A percentile compares a stretch with the other conserved stretches of the same genome.
phyloP scores from a whole-genome alignment of 53 echinoderm and acorn worm genomes.

The Actinopyga echinites region DNA sequence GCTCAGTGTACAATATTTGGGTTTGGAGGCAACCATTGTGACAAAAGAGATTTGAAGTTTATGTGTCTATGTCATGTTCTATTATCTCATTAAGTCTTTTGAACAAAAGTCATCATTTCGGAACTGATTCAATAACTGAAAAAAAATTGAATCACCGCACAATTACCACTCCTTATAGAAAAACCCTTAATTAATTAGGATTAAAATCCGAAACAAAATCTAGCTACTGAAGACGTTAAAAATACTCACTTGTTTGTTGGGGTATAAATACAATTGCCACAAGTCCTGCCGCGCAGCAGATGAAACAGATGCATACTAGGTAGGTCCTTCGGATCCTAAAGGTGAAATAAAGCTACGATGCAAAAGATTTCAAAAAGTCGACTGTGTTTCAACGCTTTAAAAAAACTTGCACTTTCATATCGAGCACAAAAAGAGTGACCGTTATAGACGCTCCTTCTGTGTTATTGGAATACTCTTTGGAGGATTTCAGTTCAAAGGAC shows the following conservation, averaged over 20 bases:
- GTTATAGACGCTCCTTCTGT: background rate
- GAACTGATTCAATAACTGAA: too few species aligned
- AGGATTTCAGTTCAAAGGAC: too few species aligned
- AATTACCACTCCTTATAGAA: too few species aligned
- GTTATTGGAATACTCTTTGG: too few species aligned
- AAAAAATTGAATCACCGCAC: too few species aligned
- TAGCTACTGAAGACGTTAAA: background rate
- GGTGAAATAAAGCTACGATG: background rate
- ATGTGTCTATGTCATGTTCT: too few species aligned
- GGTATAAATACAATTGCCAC: conserved; percentile 3
- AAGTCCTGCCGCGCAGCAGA: background rate
- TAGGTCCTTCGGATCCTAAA: background rate
- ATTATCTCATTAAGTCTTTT: too few species aligned
- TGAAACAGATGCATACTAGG: background rate
- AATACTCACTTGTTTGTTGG: conserved; percentile 5
- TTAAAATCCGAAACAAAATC: background rate
- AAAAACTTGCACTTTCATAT: background rate
- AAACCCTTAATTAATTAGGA: background rate
- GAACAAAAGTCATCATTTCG: too few species aligned
- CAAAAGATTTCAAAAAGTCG: background rate
- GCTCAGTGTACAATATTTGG: too few species aligned
- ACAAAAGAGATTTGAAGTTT: too few species aligned
- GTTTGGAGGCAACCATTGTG: too few species aligned
- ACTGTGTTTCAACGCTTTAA: background rate
- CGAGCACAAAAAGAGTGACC: background rate